A percentile compares a stretch with the other conserved stretches of the same genome.
Evolutionary conservation across 2,113 vertebrate genomes (phyloP).

Genomic region (Acrocephalus arundinaceus): DNA sequence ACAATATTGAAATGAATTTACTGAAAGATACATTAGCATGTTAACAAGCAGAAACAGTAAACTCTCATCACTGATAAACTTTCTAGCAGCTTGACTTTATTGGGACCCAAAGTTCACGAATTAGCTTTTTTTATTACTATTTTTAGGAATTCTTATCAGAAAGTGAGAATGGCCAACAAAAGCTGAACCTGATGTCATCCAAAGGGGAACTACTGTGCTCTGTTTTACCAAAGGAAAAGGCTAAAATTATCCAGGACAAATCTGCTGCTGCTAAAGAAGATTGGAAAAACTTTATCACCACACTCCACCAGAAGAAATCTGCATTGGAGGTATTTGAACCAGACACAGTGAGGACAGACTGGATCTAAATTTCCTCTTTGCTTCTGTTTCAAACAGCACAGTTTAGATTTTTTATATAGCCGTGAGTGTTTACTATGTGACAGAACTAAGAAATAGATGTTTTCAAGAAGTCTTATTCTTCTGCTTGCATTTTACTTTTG

Average conservation of each 20-base stretch:
- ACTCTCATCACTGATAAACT: not conserved
- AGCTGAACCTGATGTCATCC: slow-evolving; percentile 82
- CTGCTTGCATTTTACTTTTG: not conserved
- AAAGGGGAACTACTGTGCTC: slow-evolving; percentile 88
- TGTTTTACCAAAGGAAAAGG: slow-evolving; percentile 84
- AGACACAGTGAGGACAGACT: not conserved
- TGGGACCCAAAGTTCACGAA: not conserved
- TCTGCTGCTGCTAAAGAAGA: slow-evolving; percentile 83
- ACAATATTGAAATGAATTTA: not conserved
- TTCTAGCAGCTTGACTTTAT: not conserved
- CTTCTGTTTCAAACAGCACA: not conserved
- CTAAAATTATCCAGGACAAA: slow-evolving; percentile 83
- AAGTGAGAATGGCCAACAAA: slow-evolving; percentile 90
- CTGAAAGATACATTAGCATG: not conserved
- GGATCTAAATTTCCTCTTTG: not conserved
- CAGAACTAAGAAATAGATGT: not conserved
- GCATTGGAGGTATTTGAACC: slow-evolving; percentile 82
- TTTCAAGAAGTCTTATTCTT: not conserved
- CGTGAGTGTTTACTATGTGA: not conserved
- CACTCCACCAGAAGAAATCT: slow-evolving; percentile 87
- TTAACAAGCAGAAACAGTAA: not conserved
- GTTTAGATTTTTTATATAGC: not conserved
- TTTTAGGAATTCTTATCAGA: slow-evolving; percentile 89
- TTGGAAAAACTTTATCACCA: slow-evolving; percentile 89
- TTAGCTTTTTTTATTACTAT: not conserved